Evolutionary conservation across 2,113 vertebrate genomes (phyloP).

Genomic region (Apistogramma diplotaenia): DNA sequence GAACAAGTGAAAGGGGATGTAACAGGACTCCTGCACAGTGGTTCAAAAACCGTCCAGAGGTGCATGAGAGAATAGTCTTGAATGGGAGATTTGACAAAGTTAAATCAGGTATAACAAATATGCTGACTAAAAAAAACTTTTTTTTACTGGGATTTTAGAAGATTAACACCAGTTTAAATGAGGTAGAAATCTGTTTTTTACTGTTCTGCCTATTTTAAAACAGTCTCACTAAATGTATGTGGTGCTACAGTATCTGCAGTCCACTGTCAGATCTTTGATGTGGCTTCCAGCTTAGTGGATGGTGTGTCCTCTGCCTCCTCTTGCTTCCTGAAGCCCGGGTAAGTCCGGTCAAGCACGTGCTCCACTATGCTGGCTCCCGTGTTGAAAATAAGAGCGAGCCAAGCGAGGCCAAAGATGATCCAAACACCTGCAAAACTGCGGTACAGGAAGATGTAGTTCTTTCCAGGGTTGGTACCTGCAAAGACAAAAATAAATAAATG

Average conservation of each 20-base stretch:
- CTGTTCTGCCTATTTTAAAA: background rate
- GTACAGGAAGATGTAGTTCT: constrained; percentile 76
- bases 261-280: constrained; percentile 65
- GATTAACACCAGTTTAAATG: background rate
- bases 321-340: constrained; percentile 54
- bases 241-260: background rate
- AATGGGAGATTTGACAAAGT: background rate
- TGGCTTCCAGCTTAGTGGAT: constrained; percentile 72
- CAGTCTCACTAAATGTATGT: background rate
- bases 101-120: too few species aligned
- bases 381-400: constrained; percentile 75
- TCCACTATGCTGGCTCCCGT: constrained; percentile 79
- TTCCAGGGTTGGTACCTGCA: constrained; percentile 72
- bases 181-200: background rate
- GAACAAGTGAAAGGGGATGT: background rate
- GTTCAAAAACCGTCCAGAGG: background rate
- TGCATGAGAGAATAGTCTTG: background rate
- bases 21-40: background rate
- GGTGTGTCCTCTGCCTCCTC: constrained; percentile 54
- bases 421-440: constrained; percentile 76
- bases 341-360: constrained; percentile 69
- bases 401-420: constrained; percentile 75
- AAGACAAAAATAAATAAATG: background rate
- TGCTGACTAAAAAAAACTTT: too few species aligned
- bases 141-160: too few species aligned